Conservation (phyloP, 1,140 invertebrate genomes). For the Bombus waltoni region DNA sequence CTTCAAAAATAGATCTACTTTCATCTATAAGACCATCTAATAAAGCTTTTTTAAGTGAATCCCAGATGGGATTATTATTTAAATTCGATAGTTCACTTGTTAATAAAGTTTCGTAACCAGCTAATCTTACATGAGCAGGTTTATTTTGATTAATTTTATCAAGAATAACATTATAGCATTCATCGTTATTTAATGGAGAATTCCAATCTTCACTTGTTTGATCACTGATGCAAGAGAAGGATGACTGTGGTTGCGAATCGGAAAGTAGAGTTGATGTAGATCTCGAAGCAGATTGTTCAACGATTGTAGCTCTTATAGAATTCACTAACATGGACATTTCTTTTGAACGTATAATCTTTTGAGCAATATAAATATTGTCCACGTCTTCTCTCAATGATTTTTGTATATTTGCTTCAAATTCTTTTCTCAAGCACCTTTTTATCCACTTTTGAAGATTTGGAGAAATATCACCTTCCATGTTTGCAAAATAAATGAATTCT, state of each 20-base stretch:
- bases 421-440: conserved; percentile 73
- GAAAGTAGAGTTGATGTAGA: conserved; percentile 36
- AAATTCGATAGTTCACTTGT: conserved; percentile 73
- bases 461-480: conserved; percentile 71
- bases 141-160: conserved; percentile 74
- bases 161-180: conserved; percentile 70
- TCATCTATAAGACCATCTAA: conserved; percentile 74
- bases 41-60: conserved; percentile 71
- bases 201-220: conserved; percentile 75
- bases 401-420: conserved; percentile 73
- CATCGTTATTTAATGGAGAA: conserved; percentile 62
- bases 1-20: conserved; percentile 78
- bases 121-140: conserved; percentile 78
- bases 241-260: conserved; percentile 65
- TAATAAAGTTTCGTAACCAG: conserved; percentile 77
- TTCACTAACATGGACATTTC: conserved; percentile 72
- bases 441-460: conserved; percentile 75
- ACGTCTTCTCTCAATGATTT: conserved; percentile 67
- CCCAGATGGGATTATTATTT: conserved; percentile 68
- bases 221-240: conserved; percentile 72
- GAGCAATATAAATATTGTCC: conserved; percentile 64
- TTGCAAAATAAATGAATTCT: conserved; percentile 19
- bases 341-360: conserved; percentile 73
- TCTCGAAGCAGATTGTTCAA: conserved; percentile 61
- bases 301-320: conserved; percentile 64